Base-by-base conservation (phyloP, 2,888 invertebrate species). In the Epinotia nisella region DNA sequence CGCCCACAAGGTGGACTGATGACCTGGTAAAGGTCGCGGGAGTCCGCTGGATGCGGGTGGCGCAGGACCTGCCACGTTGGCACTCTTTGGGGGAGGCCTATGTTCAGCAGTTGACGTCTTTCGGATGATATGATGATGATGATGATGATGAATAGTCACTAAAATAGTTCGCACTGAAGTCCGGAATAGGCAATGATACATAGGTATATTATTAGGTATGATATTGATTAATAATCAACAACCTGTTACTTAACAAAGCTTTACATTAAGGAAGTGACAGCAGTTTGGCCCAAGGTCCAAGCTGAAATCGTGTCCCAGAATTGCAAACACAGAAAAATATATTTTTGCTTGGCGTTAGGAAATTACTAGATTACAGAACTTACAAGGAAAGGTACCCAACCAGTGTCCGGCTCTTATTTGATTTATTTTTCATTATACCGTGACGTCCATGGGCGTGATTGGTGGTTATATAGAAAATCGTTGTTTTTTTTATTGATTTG, bases 211-310 rank as follows among this genome's bases (percentile, higher is more conserved):
- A 58, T 64, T 41, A 51, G 58, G 65, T 35, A 35, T 70, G 21
- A 41, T 56, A 71, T 67, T 67, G 35, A 49, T 62, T 61, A 53
- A 39, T 61, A 68, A 62, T 62, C 55, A 39, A 17, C 49, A 19
- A 51, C 68, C 67, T 62, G 68, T 73, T 69, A 71, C 68, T 56
- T 51, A 49, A 70, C 78, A 81, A 79, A 80, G 76, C 83, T 83
- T 82, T 82, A 81, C 80, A 85, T 89, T 82, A 78, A 89, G 91
- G 91, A 92, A 91, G 90, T 91, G 89, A 90, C 88, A 91, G 89
- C 87, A 53, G 19, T 56, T 83, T 77, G 75, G 81, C 83, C 85
- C 90, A 91, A 87, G 91, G 91, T 80, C 85, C 70, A 74, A 79
- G 76, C 78, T 76, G 80, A 79, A 81, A 82, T 24, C 58, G 53